Percentiles rank a stretch among this genome's conserved stretches.
Evolutionary conservation across 2,888 invertebrate genomes (phyloP).

Genomic region (Caprella mutica): DNA sequence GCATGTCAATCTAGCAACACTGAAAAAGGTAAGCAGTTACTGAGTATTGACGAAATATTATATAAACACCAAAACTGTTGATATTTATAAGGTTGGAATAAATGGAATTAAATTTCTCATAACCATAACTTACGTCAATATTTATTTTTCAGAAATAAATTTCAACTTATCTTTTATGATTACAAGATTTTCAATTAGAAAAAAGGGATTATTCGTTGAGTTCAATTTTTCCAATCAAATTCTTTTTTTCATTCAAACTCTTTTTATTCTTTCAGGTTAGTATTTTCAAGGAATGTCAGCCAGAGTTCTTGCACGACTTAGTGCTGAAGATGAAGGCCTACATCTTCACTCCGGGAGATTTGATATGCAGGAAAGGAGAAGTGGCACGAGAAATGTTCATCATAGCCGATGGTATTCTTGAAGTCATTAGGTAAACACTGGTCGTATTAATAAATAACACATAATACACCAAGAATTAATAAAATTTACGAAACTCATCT

Average conservation of each 20-base stretch:
- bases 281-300: constrained; percentile 91
- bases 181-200: too few species aligned
- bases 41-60: too few species aligned
- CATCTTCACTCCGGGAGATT: constrained; percentile 94
- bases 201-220: too few species aligned
- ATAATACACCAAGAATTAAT: neutral
- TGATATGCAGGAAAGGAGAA: constrained; percentile 88
- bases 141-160: too few species aligned
- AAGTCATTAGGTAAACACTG: constrained; percentile 58
- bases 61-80: too few species aligned
- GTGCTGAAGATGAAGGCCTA: constrained; percentile 97
- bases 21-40: constrained; percentile 78
- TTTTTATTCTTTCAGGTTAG: constrained; percentile 60
- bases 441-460: neutral
- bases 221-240: too few species aligned
- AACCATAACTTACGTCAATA: too few species aligned
- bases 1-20: constrained; percentile 85
- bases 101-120: too few species aligned
- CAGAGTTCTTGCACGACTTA: constrained; percentile 90
- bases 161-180: too few species aligned
- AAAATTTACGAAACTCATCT: neutral
- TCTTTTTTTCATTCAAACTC: too few species aligned
- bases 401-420: constrained; percentile 90
- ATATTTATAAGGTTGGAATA: too few species aligned
- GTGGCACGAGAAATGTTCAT: constrained; percentile 97